phyloP scores from a whole-genome alignment of 2,888 invertebrate species.

The Odontocerum albicorne region DNA sequence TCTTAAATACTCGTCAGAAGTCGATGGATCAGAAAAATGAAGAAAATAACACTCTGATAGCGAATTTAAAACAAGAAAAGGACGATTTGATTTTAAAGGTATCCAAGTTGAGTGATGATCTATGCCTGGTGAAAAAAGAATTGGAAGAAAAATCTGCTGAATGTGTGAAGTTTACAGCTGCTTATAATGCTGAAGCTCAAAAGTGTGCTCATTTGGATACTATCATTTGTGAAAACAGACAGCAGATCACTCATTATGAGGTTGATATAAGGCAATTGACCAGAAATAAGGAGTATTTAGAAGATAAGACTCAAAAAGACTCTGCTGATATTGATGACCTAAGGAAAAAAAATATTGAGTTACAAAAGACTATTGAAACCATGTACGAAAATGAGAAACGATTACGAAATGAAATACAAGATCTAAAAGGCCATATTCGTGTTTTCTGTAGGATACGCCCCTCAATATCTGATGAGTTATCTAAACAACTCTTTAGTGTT shows the following conservation, averaged over 20 bases:
- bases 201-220: conserved; percentile 21
- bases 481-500: conserved; percentile 56
- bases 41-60: conserved; percentile 24
- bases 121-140: conserved; percentile 40
- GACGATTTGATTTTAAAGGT: conserved; percentile 41
- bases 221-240: conserved; percentile 6
- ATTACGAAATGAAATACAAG: conserved; percentile 72
- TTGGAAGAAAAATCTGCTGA: conserved; percentile 32
- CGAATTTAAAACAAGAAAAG: conserved; percentile 21
- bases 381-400: conserved; percentile 63
- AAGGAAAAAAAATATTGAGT: conserved; percentile 45
- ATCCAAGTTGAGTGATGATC: conserved; percentile 39
- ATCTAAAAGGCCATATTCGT: conserved; percentile 76
- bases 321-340: conserved; percentile 17
- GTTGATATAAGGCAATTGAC: conserved; percentile 18
- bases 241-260: conserved; percentile 18
- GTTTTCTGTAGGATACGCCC: conserved; percentile 81
- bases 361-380: conserved; percentile 52
- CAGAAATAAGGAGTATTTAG: conserved; percentile 18
- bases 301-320: conserved; percentile 18
- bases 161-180: conserved; percentile 24
- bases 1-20: conserved; percentile 28
- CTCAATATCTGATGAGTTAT: conserved; percentile 60
- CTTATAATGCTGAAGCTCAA: conserved; percentile 24
- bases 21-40: conserved; percentile 31